Conservation (phyloP, 2,797 vertebrate genomes). For the Harpagifer antarcticus region DNA sequence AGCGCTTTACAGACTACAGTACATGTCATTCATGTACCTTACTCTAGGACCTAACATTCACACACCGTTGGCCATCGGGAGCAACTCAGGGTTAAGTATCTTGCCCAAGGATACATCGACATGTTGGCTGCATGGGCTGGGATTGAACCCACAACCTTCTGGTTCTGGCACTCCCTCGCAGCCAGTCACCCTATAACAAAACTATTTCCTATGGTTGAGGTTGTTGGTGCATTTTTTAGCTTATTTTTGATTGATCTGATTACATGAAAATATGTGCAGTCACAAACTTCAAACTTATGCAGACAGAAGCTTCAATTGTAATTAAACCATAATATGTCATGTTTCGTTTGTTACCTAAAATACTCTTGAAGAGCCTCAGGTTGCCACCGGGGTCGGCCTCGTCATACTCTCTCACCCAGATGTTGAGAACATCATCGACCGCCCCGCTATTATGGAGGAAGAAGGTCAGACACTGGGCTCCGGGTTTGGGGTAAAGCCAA, state of each 20-base stretch:
- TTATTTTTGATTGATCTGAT: background rate
- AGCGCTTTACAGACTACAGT: too few relatives aligned
- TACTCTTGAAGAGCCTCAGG: constrained; percentile 63
- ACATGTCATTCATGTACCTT: too few relatives aligned
- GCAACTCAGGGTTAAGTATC: too few relatives aligned
- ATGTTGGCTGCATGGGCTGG: too few relatives aligned
- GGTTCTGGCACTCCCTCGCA: too few relatives aligned
- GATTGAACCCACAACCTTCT: too few relatives aligned
- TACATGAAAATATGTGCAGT: background rate
- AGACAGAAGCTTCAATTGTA: background rate
- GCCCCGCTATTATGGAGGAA: constrained; percentile 87
- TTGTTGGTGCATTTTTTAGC: background rate
- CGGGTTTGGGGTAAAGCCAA: constrained; percentile 86
- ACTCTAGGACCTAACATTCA: too few relatives aligned
- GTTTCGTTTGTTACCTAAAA: constrained; percentile 54
- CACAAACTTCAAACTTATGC: background rate
- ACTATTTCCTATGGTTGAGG: background rate
- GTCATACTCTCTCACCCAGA: constrained; percentile 85
- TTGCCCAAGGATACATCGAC: too few relatives aligned
- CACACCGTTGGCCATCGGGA: too few relatives aligned
- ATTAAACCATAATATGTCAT: background rate
- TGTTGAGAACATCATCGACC: constrained; percentile 78
- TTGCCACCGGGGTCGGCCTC: constrained; percentile 37
- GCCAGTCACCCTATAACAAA: background rate
- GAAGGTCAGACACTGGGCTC: constrained; percentile 91